Conservation (phyloP, 2,113 vertebrate species). For the Echinops telfairi region DNA sequence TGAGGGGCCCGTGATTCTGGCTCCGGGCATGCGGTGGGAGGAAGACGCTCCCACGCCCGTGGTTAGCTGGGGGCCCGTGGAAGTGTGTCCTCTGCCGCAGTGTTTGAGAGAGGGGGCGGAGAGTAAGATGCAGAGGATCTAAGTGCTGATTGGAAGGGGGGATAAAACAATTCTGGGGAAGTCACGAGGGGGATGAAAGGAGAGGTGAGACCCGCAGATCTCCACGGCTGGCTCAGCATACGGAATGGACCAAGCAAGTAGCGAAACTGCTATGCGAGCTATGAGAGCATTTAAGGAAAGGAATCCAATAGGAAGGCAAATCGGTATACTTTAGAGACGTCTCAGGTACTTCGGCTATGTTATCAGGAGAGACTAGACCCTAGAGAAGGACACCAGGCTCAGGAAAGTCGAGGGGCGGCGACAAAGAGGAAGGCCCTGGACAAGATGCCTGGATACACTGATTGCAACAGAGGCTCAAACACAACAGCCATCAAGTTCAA, state of each 20-base stretch:
- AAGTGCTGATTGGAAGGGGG: not conserved
- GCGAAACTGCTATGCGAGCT: not conserved
- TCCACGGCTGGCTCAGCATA: not conserved
- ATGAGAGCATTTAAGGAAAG: slow-evolving; percentile 26
- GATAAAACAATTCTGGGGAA: not conserved
- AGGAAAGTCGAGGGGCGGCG: too few species aligned
- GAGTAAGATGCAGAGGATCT: not conserved
- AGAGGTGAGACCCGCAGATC: not conserved
- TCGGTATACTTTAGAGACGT: not conserved
- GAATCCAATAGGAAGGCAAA: not conserved
- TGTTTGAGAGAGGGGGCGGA: not conserved
- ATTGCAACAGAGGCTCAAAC: too few species aligned
- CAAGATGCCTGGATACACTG: too few species aligned
- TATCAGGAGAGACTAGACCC: too few species aligned
- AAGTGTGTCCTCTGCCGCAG: not conserved
- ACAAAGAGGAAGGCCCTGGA: too few species aligned
- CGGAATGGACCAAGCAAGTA: not conserved
- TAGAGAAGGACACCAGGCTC: too few species aligned
- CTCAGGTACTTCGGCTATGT: not conserved
- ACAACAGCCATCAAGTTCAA: too few species aligned
- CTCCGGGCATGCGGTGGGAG: not conserved
- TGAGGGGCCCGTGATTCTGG: not conserved
- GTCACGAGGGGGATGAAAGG: not conserved
- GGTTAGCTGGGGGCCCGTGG: not conserved
- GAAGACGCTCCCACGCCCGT: not conserved